A percentile compares a stretch with the other conserved stretches of the same genome.
phyloP scores from a whole-genome alignment of 30 jellyfish, hydroid and myxozoan genomes.

The Pseudorhiza aurosa region DNA sequence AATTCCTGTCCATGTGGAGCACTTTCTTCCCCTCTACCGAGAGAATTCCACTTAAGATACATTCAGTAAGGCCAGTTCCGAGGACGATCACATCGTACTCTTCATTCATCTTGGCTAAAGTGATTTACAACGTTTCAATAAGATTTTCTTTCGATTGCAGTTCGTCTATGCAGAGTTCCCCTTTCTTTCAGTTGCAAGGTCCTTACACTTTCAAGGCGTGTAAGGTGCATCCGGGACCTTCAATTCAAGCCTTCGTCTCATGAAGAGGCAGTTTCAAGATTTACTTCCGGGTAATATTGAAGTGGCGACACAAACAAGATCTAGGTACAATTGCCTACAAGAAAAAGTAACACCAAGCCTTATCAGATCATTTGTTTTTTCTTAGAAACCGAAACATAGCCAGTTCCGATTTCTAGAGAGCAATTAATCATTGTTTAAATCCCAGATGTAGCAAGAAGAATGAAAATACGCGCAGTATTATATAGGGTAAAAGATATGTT shows the following conservation, averaged over 20 bases:
- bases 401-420: too few relatives aligned
- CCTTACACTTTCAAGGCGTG: conserved; percentile 57
- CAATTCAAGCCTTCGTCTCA: not conserved
- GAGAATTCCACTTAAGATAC: conserved; percentile 96
- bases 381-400: too few relatives aligned
- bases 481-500: too few relatives aligned
- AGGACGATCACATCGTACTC: conserved; percentile 94
- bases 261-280: conserved; percentile 34
- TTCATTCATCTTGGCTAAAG: conserved; percentile 85
- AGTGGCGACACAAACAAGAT: too few relatives aligned
- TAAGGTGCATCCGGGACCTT: conserved; percentile 70
- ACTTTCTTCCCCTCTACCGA: conserved; percentile 98
- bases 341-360: too few relatives aligned
- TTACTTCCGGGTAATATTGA: conserved; percentile 3
- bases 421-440: too few relatives aligned
- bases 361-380: too few relatives aligned
- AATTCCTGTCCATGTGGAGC: conserved; percentile 98
- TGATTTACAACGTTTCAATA: not conserved
- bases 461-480: too few relatives aligned
- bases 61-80: conserved; percentile 99
- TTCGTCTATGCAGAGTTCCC: not conserved
- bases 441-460: too few relatives aligned
- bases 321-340: too few relatives aligned
- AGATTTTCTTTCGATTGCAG: not conserved
- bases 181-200: not conserved